Conservation (phyloP, 2,113 vertebrate species). For the Istiophorus platypterus region DNA sequence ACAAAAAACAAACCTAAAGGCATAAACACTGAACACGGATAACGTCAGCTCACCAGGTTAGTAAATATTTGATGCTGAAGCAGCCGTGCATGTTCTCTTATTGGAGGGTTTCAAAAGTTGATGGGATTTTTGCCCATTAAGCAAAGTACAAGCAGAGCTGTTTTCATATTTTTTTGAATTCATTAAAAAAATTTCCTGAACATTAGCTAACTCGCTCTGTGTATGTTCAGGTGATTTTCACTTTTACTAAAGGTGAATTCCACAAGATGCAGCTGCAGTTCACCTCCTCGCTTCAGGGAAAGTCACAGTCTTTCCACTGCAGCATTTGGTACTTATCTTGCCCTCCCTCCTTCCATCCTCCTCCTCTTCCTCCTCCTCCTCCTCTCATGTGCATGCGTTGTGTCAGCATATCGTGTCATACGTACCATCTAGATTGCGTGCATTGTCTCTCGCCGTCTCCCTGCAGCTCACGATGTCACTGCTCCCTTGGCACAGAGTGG, state of each 20-base stretch:
- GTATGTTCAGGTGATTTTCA: constrained; percentile 23
- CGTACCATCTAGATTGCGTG: constrained; percentile 47
- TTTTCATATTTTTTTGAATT: too few relatives aligned
- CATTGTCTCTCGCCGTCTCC: constrained; percentile 43
- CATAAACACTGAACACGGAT: constrained; percentile 22
- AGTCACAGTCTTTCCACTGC: constrained; percentile 58
- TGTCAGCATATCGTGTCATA: constrained; percentile 54
- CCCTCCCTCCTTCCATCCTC: background rate
- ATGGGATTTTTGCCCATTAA: constrained; percentile 42
- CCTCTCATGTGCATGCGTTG: constrained; percentile 56
- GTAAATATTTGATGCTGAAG: constrained; percentile 79
- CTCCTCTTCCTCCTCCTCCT: constrained; percentile 13
- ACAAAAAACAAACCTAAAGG: constrained; percentile 44
- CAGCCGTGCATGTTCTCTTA: constrained; percentile 66
- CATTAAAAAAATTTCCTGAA: background rate
- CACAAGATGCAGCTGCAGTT: constrained; percentile 46
- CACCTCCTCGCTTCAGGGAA: constrained; percentile 30
- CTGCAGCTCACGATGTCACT: constrained; percentile 42
- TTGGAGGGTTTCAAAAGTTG: constrained; percentile 50
- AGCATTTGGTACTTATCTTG: constrained; percentile 44
- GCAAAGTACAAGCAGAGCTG: background rate
- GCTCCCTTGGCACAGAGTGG: constrained; percentile 55
- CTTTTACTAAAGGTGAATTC: constrained; percentile 32
- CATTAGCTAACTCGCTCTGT: background rate
- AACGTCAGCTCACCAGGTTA: constrained; percentile 39